Evolutionary conservation across 2,797 vertebrate genomes (phyloP).

Genomic region (Pipistrellus pipistrellus): DNA sequence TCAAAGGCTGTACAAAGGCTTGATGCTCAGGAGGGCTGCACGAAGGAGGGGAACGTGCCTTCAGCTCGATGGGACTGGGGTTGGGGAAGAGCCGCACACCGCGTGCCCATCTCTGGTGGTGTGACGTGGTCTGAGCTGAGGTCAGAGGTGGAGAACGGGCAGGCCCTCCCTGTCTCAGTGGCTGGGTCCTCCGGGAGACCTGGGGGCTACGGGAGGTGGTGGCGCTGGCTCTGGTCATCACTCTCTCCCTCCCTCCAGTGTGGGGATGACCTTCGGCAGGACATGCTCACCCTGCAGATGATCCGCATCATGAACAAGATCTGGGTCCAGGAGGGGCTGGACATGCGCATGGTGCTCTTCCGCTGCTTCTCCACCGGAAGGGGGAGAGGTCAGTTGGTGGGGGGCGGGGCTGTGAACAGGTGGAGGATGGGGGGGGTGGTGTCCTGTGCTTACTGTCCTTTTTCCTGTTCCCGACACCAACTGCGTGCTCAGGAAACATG

Average conservation of each 20-base stretch:
- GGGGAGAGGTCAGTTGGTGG: conserved; percentile 90
- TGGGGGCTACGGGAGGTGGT: accelerated
- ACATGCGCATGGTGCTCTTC: conserved; percentile 99
- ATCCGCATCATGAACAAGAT: conserved; percentile 99
- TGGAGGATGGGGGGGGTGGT: neutral
- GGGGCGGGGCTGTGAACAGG: neutral
- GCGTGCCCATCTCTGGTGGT: neutral
- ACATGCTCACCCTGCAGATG: conserved; percentile 98
- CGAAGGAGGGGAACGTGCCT: neutral
- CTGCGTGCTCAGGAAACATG: neutral
- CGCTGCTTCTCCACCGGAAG: conserved; percentile 96
- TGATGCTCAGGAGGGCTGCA: neutral
- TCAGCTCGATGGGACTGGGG: neutral
- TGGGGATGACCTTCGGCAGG: conserved; percentile 97
- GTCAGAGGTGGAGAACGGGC: neutral
- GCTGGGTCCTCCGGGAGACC: neutral
- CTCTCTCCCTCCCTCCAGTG: conserved; percentile 87
- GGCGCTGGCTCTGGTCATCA: neutral
- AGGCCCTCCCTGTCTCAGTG: neutral
- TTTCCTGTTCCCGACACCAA: neutral
- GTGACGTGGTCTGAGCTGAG: neutral
- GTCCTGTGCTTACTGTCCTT: neutral
- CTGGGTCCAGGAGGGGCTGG: conserved; percentile 98
- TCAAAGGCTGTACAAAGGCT: neutral
- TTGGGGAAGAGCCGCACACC: neutral